These are phyloP conservation scores for Pseudochirops cupreus DNA, from an alignment of 2,797 vertebrate genomes.

Conservation along the genomic window DNA sequence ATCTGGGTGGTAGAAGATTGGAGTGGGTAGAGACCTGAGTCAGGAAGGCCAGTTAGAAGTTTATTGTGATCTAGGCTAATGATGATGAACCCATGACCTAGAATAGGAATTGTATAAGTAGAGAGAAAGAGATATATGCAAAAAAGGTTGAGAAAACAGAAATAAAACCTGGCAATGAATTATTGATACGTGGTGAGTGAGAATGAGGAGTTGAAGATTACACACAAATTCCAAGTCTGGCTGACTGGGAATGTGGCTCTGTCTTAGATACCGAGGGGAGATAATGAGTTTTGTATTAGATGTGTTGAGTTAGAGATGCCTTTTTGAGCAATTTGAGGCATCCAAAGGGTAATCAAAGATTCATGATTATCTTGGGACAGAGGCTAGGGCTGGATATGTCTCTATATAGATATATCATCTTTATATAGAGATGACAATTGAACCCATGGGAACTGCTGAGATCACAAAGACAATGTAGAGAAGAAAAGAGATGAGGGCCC, in stretches of 20 bases:
- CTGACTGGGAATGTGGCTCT: neutral
- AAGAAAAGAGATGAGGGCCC: neutral
- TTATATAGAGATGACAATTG: neutral
- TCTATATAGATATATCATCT: too few relatives aligned
- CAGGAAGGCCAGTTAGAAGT: neutral
- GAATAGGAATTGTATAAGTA: neutral
- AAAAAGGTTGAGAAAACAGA: neutral
- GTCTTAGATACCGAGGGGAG: neutral
- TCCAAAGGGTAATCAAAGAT: neutral
- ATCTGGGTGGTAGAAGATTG: neutral
- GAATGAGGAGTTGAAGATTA: neutral
- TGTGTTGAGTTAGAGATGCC: neutral
- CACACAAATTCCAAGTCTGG: neutral
- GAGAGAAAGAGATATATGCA: neutral
- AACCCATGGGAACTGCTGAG: neutral
- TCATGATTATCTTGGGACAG: neutral
- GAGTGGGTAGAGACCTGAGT: neutral
- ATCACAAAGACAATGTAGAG: neutral
- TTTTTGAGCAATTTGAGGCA: neutral
- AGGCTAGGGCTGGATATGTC: neutral
- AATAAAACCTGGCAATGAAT: neutral
- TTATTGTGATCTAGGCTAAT: neutral
- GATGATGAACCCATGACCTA: neutral
- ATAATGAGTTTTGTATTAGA: neutral
- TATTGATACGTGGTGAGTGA: neutral